A percentile compares a stretch with the other conserved stretches of the same genome.
phyloP scores from a whole-genome alignment of 1,140 invertebrate genomes.

The Muscidifurax raptorellus region DNA sequence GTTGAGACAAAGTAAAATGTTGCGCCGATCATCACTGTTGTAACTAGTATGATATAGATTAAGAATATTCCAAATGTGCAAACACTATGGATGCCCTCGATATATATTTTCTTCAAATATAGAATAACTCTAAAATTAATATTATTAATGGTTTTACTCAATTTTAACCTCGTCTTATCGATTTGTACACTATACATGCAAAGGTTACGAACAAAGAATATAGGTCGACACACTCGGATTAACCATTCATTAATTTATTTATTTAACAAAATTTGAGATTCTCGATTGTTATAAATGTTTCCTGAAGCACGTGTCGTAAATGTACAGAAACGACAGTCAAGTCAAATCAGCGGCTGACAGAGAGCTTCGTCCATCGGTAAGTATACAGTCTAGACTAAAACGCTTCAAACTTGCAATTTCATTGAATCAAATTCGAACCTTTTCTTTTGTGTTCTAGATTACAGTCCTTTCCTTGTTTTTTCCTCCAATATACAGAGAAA shows the following conservation, averaged over 20 bases:
- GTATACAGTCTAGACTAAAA: neutral
- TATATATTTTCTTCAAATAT: constrained; percentile 54
- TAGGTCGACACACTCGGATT: neutral
- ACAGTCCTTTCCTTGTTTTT: neutral
- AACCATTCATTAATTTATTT: constrained; percentile 44
- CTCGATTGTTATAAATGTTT: constrained; percentile 28
- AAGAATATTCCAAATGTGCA: constrained; percentile 48
- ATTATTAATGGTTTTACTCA: constrained; percentile 3
- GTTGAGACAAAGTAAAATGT: constrained; percentile 38
- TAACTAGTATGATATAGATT: constrained; percentile 50
- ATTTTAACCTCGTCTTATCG: constrained; percentile 12
- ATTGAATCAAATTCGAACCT: neutral
- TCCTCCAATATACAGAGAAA: neutral
- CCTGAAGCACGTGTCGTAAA: constrained; percentile 7
- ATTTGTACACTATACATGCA: neutral
- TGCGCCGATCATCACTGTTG: constrained; percentile 46
- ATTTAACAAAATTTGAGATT: constrained; percentile 47
- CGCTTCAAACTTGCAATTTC: constrained; percentile 8
- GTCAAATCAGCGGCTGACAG: constrained; percentile 1
- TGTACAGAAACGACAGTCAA: constrained; percentile 25
- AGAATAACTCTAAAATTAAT: constrained; percentile 44
- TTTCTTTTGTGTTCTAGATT: neutral
- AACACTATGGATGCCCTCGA: constrained; percentile 42
- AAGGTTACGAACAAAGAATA: neutral
- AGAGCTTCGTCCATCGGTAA: neutral